Evolutionary conservation across 1,140 invertebrate genomes (phyloP).

Genomic region (Apis dorsata): DNA sequence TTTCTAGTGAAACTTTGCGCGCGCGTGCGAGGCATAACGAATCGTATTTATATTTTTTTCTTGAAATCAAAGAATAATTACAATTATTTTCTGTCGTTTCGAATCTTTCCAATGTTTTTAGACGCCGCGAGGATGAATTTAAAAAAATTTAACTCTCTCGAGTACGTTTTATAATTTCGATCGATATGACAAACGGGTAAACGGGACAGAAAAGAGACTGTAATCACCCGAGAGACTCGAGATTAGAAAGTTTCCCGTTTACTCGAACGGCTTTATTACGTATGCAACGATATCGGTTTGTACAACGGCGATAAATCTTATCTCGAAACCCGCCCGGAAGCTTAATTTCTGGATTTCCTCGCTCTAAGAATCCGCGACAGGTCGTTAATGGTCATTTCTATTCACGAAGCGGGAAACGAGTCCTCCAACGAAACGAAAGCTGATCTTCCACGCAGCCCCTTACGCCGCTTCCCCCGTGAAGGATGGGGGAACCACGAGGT

Average conservation of each 20-base stretch:
- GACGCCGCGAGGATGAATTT: too few species aligned
- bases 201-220: not conserved
- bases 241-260: conserved; percentile 23
- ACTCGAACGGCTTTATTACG: not conserved
- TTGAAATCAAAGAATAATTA: too few species aligned
- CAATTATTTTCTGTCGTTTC: not conserved
- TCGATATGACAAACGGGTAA: not conserved
- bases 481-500: not conserved
- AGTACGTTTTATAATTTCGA: too few species aligned
- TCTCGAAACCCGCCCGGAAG: conserved; percentile 25
- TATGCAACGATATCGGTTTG: not conserved
- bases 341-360: conserved; percentile 19
- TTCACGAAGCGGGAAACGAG: not conserved
- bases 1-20: too few species aligned
- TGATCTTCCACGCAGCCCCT: not conserved
- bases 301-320: conserved; percentile 12
- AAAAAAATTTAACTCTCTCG: too few species aligned
- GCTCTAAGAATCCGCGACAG: conserved; percentile 7
- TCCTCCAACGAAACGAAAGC: not conserved
- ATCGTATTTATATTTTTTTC: too few species aligned
- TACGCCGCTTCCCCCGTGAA: not conserved
- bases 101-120: not conserved
- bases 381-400: not conserved
- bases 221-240: not conserved
- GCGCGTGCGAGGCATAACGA: too few species aligned